Conservation (phyloP, 2,888 invertebrate species). For the Trypoxylon attenuatum region DNA sequence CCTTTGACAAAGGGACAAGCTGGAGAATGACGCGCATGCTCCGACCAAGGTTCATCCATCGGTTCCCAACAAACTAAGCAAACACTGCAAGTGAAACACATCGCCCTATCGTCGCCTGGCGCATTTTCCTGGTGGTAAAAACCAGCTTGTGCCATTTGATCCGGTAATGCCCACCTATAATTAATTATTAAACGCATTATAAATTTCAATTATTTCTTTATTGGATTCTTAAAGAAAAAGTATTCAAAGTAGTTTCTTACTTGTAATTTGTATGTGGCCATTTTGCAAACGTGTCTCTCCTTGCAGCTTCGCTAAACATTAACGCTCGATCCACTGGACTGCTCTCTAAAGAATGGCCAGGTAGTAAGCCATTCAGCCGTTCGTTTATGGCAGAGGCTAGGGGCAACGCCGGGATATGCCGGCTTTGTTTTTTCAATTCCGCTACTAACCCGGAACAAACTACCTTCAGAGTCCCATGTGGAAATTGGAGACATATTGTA, state of each 20-base stretch:
- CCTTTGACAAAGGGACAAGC: slow-evolving; percentile 95
- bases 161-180: slow-evolving; percentile 94
- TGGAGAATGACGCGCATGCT: slow-evolving; percentile 95
- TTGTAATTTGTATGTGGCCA: slow-evolving; percentile 99
- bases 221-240: too few species aligned
- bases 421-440: slow-evolving; percentile 88
- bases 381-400: slow-evolving; percentile 93
- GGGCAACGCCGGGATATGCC: slow-evolving; percentile 89
- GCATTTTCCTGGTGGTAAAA: slow-evolving; percentile 96
- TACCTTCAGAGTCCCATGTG: slow-evolving; percentile 85
- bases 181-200: too few species aligned
- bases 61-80: slow-evolving; percentile 98
- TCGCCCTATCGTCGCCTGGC: slow-evolving; percentile 93
- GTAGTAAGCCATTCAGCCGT: slow-evolving; percentile 86
- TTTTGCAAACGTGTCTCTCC: slow-evolving; percentile 92
- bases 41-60: slow-evolving; percentile 97
- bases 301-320: slow-evolving; percentile 95
- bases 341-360: slow-evolving; percentile 75
- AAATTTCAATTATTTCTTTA: too few species aligned
- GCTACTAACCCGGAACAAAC: slow-evolving; percentile 87
- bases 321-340: slow-evolving; percentile 77
- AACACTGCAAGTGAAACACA: slow-evolving; percentile 97
- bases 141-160: slow-evolving; percentile 97
- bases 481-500: slow-evolving; percentile 88
- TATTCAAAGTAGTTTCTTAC: slow-evolving; percentile 75